These are phyloP conservation scores for Dicrurus megarhynchus DNA, from an alignment of 2,113 vertebrate species.

Conservation along the genomic window DNA sequence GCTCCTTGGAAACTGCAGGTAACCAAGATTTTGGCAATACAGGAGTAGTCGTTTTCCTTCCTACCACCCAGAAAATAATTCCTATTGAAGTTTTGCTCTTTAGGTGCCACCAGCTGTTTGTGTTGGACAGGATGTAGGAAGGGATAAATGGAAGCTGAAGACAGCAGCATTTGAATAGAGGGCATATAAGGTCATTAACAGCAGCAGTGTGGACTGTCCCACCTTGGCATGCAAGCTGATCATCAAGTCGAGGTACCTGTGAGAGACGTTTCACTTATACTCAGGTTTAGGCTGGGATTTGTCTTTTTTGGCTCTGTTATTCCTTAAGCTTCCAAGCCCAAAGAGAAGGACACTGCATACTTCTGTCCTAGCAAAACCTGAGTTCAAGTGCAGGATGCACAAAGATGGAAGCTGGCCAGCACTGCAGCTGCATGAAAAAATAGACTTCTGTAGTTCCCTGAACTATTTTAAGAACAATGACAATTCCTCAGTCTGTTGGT, in stretches of 20 bases:
- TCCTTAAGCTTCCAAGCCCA: neutral
- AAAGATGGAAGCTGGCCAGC: neutral
- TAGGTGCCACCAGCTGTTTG: neutral
- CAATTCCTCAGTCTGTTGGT: neutral
- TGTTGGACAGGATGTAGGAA: neutral
- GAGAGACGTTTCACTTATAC: neutral
- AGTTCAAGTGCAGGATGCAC: neutral
- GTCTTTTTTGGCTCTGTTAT: neutral
- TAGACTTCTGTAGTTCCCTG: neutral
- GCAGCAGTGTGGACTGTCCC: neutral
- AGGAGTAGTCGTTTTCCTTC: neutral
- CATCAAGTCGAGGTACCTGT: rapidly evolving
- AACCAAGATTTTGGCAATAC: neutral
- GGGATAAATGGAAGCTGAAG: neutral
- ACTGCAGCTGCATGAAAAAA: neutral
- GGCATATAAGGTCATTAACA: neutral
- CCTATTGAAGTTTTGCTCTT: neutral
- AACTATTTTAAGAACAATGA: neutral
- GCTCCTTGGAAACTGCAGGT: neutral
- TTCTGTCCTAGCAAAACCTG: neutral
- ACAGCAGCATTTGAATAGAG: neutral
- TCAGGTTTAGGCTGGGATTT: neutral
- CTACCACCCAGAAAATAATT: neutral
- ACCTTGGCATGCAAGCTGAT: neutral
- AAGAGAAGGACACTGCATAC: neutral